Conservation (phyloP, 2,113 vertebrate species). For the Sprattus sprattus region DNA sequence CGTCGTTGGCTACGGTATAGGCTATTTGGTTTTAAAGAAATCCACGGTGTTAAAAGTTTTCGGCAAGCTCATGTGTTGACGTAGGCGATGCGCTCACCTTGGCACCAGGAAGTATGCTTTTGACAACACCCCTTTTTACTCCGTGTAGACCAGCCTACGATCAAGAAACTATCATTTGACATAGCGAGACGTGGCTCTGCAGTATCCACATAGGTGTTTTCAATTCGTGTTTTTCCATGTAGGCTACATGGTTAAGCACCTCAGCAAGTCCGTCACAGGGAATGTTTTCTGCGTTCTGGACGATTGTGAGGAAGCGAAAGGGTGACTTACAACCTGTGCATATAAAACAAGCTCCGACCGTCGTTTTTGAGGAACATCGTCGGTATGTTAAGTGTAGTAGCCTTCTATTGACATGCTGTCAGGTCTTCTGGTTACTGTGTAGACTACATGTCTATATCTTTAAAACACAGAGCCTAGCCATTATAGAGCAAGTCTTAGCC, state of each 20-base stretch:
- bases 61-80: slow-evolving; percentile 24
- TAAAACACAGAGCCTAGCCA: neutral
- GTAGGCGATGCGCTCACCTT: slow-evolving; percentile 43
- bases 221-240: neutral
- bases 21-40: neutral
- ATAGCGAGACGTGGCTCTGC: neutral
- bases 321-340: neutral
- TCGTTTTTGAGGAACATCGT: neutral
- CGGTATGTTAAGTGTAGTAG: neutral
- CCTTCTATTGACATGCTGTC: neutral
- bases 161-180: neutral
- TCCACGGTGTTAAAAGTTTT: neutral
- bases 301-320: neutral
- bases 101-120: slow-evolving; percentile 57
- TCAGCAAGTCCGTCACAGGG: neutral
- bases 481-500: neutral
- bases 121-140: slow-evolving; percentile 26
- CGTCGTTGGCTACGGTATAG: too few relatives aligned
- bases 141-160: neutral
- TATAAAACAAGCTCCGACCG: neutral
- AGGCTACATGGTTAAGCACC: neutral
- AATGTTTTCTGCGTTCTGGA: neutral
- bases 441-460: neutral
- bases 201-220: neutral
- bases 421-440: neutral